Percentiles rank a stretch among this genome's conserved stretches.
Conservation (phyloP, 1,140 invertebrate species). For the Matsumurasca onukii region DNA sequence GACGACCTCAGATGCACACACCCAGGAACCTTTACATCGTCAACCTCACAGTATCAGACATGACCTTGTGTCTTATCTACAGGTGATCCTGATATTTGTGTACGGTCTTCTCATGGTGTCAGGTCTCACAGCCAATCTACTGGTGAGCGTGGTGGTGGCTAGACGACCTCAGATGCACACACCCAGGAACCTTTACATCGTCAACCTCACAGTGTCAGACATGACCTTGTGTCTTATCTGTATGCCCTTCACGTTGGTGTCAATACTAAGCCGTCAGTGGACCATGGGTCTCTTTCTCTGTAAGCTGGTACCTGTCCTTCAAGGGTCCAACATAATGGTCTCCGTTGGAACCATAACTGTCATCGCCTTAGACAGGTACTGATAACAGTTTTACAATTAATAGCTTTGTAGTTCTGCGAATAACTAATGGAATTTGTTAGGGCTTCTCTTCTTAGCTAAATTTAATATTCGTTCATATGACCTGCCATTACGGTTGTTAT, state of each 20-base stretch:
- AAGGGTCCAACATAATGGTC: slow-evolving; percentile 61
- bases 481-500: too few relatives aligned
- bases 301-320: slow-evolving; percentile 55
- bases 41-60: too few relatives aligned
- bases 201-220: slow-evolving; percentile 61
- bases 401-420: too few relatives aligned
- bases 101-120: slow-evolving; percentile 48
- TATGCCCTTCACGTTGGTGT: slow-evolving; percentile 58
- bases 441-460: too few relatives aligned
- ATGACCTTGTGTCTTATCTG: slow-evolving; percentile 58
- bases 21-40: too few relatives aligned
- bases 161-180: slow-evolving; percentile 52
- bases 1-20: slow-evolving; percentile 52
- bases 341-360: slow-evolving; percentile 61
- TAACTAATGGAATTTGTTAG: too few relatives aligned
- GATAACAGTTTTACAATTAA: neutral
- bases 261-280: slow-evolving; percentile 46
- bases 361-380: slow-evolving; percentile 58
- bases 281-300: slow-evolving; percentile 52
- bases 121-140: slow-evolving; percentile 49
- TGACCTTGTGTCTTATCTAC: too few relatives aligned
- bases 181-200: slow-evolving; percentile 61
- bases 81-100: slow-evolving; percentile 43
- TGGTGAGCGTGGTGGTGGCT: slow-evolving; percentile 50
- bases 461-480: too few relatives aligned